phyloP scores from a whole-genome alignment of 1,140 invertebrate genomes.

The Drosophila nigrodunni region DNA sequence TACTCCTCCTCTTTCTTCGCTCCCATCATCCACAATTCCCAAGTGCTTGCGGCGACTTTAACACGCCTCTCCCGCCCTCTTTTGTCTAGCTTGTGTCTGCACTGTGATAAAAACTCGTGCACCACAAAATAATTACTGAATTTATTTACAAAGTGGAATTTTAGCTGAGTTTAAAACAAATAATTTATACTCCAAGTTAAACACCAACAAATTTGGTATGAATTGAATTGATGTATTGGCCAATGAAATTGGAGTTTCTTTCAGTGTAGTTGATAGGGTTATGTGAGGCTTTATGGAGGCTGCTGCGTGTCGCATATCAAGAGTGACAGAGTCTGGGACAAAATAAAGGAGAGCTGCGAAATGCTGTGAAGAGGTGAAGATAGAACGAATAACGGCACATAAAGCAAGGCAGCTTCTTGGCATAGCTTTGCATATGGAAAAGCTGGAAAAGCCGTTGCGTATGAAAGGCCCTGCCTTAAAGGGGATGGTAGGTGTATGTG shows the following conservation, averaged over 20 bases:
- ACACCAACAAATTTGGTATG: too few relatives aligned
- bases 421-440: slow-evolving; percentile 45
- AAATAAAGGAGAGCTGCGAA: background rate
- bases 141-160: too few relatives aligned
- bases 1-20: slow-evolving; percentile 7
- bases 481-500: slow-evolving; percentile 12
- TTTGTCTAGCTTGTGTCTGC: slow-evolving; percentile 30
- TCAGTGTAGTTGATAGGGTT: slow-evolving; percentile 40
- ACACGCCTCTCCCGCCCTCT: background rate
- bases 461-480: slow-evolving; percentile 4
- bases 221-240: too few relatives aligned
- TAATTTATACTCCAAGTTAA: too few relatives aligned
- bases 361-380: slow-evolving; percentile 18
- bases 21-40: slow-evolving; percentile 53
- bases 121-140: background rate
- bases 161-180: too few relatives aligned
- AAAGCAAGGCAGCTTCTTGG: slow-evolving; percentile 50
- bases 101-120: slow-evolving; percentile 22
- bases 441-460: slow-evolving; percentile 27
- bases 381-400: slow-evolving; percentile 31
- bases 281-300: slow-evolving; percentile 40
- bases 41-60: slow-evolving; percentile 50
- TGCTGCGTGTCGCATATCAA: slow-evolving; percentile 52
- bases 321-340: slow-evolving; percentile 11
- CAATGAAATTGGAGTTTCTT: slow-evolving; percentile 2